Percentiles rank a stretch among this genome's conserved stretches.
These are phyloP conservation scores for Ectemnius continuus DNA, from an alignment of 2,888 invertebrate species.

Conservation along the genomic window DNA sequence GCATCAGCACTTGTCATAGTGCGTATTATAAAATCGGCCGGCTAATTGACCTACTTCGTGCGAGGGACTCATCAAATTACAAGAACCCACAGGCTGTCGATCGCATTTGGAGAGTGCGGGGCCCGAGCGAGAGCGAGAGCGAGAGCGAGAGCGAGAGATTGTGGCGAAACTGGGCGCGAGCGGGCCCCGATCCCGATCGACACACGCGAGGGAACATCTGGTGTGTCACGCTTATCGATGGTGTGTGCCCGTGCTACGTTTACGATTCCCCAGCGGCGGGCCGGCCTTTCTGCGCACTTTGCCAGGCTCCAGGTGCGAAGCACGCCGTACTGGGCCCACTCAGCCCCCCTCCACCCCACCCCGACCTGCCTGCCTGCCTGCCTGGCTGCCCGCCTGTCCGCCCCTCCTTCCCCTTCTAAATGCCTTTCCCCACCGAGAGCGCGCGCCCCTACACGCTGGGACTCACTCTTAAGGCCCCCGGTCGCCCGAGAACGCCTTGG, in stretches of 20 bases:
- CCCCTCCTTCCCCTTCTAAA: too few relatives aligned
- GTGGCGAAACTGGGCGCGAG: not conserved
- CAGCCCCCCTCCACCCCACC: constrained; percentile 12
- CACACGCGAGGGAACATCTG: constrained; percentile 1
- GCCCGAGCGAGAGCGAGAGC: constrained; percentile 15
- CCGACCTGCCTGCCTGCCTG: too few relatives aligned
- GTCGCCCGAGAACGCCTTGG: constrained; percentile 26
- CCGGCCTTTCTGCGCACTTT: constrained; percentile 45
- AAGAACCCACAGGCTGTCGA: not conserved
- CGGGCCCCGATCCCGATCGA: not conserved
- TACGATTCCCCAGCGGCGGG: constrained; percentile 39
- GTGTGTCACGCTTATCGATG: constrained; percentile 13
- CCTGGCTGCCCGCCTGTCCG: too few relatives aligned
- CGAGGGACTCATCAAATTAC: not conserved
- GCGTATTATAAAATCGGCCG: not conserved
- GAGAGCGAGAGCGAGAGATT: constrained; percentile 8
- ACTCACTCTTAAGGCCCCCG: constrained; percentile 34
- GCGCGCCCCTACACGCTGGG: constrained; percentile 17
- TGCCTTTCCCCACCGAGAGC: too few relatives aligned
- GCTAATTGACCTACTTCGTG: not conserved
- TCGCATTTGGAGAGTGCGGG: not conserved
- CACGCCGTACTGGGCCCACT: constrained; percentile 38
- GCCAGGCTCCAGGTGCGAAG: constrained; percentile 59
- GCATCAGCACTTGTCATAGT: too few relatives aligned
- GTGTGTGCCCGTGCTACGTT: constrained; percentile 4